Evolutionary conservation across 2,888 invertebrate species (phyloP), one percentile per base, ranked within the genome.

Genomic region (Amiota mariae): DNA sequence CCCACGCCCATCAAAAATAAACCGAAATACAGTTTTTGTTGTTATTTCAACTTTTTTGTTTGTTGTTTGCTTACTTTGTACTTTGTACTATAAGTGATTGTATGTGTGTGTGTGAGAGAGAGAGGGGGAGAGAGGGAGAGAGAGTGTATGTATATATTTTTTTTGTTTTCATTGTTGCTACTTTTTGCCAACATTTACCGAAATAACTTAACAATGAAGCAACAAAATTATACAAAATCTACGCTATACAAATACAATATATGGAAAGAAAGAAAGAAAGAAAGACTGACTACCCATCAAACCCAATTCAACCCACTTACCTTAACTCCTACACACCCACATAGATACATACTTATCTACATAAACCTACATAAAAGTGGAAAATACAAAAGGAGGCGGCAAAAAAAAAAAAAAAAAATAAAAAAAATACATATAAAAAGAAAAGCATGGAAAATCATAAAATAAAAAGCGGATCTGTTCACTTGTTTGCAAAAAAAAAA

Each of bases 201-300:
- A 80, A 79, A 78, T 80, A 81, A 81, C 78, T 79, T 82, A 76
- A 82, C 87, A 86, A 82, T 86, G 87, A 81, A 82, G 85, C 87
- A 81, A 85, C 85, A 84, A 85, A 84, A 80, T 85, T 81, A 84
- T 80, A 80, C 77, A 77, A 79, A 81, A 79, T 78, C 76, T 81
- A 76, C 68, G 77, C 77, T 72, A 66, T 75, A 73, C 79, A 74
- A 68, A 70, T 77, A 80, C n/a, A n/a, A n/a, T 72, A 66, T 47
- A 67, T 36, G 6, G 36, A 36, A 36, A 36, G 36, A 36, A 36
- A 36, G 36, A 36, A 36, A 36, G 36, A 36, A 2, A 36, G 36
- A 6, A 2, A 36, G 36, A 6, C 36, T 6, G 6, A 36, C 36
- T 0, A 36, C 36, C 36, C 57, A 59, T 20, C 13, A 54, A 54